Evolutionary conservation across 2,797 vertebrate species (phyloP), one percentile per base, ranked within the genome.

Genomic region (Clarias fuscus): DNA sequence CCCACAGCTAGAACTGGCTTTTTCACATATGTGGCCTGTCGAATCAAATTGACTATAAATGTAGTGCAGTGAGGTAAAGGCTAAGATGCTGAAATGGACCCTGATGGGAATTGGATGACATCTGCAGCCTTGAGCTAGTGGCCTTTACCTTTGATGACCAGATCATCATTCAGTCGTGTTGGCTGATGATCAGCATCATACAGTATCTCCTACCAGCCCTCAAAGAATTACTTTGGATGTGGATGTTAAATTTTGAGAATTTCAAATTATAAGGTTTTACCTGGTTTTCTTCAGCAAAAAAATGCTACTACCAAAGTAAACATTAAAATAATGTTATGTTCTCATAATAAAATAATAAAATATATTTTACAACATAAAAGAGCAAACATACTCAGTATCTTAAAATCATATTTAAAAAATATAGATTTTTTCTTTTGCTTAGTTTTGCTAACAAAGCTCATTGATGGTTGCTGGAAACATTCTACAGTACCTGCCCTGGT

Each of bases 1-100:
- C 97, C 97, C 96, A 96, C 95, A 98, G 97, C 96, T 95, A 94
- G 93, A 94, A 95, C 96, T 98, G 97, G 93, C 97, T 99, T 98
- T 98, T 98, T 96, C 97, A 97, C 97, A 98, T 99, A 98, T 97
- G 98, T 93, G 95, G 88, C 94, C 95, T 98, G 98, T 98, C 98
- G 97, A 94, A 94, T 97, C 91, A 91, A 93, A 97, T 97, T 88
- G 95, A 93, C 92, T 86, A 87, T 92, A 94, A 94, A 92, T 91
- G 92, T 94, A 92, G 94, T 93, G 92, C 91, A 80, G 91, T 91
- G 89, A 93, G 90, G 93, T 90, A 94, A 93, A 92, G 93, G 95
- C 93, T 92, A 92, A 86, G 90, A 92, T 91, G 91, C 91, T 96
- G 96, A 96, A 97, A 96, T 94, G 88, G 95, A 96, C 95, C 96